Conservation (phyloP, 2,797 vertebrate genomes). For the Oreochromis grahami region DNA sequence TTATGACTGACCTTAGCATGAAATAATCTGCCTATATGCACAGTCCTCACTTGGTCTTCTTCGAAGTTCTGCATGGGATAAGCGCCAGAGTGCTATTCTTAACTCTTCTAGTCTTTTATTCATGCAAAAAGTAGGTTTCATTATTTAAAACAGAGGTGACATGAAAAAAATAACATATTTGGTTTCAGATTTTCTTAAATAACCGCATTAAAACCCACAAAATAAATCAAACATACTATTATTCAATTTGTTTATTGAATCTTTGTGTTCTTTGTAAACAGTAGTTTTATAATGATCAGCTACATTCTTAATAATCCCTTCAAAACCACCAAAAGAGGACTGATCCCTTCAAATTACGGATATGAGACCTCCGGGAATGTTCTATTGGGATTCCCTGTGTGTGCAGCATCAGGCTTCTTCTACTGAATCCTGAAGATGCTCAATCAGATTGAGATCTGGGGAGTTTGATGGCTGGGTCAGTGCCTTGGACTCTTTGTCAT, state of each 20-base stretch:
- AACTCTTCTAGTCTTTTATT: neutral
- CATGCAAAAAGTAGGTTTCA: neutral
- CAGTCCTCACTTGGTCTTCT: slow-evolving; percentile 2
- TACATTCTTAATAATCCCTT: neutral
- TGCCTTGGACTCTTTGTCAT: neutral
- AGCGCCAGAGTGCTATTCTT: neutral
- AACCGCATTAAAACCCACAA: neutral
- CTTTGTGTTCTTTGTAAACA: neutral
- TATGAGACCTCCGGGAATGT: neutral
- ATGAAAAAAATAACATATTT: neutral
- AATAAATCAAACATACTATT: neutral
- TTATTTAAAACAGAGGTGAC: neutral
- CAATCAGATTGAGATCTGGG: neutral
- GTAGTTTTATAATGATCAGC: neutral
- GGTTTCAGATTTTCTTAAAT: neutral
- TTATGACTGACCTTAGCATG: slow-evolving; percentile 40
- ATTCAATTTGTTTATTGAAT: neutral
- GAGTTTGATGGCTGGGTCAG: neutral
- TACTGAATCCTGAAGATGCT: neutral
- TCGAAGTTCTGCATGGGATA: slow-evolving; percentile 21
- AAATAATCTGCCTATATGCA: slow-evolving; percentile 41
- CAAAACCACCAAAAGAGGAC: neutral
- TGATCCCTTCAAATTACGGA: neutral
- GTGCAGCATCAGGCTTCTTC: neutral
- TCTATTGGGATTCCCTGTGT: neutral